Evolutionary conservation across 2,888 invertebrate genomes (phyloP), one percentile per base, ranked within the genome.

Genomic region (Apoderus coryli): DNA sequence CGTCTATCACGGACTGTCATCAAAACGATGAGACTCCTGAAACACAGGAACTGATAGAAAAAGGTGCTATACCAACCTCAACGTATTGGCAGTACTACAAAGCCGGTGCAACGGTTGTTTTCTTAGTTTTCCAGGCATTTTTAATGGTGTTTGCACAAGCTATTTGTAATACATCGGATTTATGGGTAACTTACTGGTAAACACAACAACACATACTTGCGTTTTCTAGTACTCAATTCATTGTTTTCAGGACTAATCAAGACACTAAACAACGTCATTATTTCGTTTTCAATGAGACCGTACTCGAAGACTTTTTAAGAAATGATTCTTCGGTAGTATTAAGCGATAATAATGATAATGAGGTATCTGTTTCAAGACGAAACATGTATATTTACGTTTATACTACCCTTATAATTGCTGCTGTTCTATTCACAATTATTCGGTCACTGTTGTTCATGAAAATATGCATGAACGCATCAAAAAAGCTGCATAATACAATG

Each of bases 141-240:
- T 53, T 70, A 16, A 61, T 76, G 31, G 38, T 81, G 11, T 39
- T 72, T 5, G 77, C 78, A 3, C 84, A 85, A 57, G 51, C 68
- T 13, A 57, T 73, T 32, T 76, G 74, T 33, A 78, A 80, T 25
- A 65, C 72, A 28, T 65, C 70, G 27, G 85, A 86, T 54, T 73
- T 77, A 48, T 85, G 81, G 79, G 65, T 85, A 1, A 75, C 75
- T 2, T 56, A 69, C 45, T 85, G 85, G 85, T 81, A 56, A 58
- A 57, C 39, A 19, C n/a, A 19, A n/a, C n/a, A n/a, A n/a, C n/a
- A n/a, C n/a, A n/a, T n/a, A n/a, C n/a, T n/a, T n/a, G n/a, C n/a
- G n/a, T n/a, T n/a, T n/a, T n/a, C n/a, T n/a, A n/a, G n/a, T n/a
- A n/a, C n/a, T n/a, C n/a, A n/a, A n/a, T n/a, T n/a, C n/a, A n/a